A percentile compares a stretch with the other conserved stretches of the same genome.
Conservation (phyloP, 2,888 invertebrate species). For the Agrenia bidenticulata region DNA sequence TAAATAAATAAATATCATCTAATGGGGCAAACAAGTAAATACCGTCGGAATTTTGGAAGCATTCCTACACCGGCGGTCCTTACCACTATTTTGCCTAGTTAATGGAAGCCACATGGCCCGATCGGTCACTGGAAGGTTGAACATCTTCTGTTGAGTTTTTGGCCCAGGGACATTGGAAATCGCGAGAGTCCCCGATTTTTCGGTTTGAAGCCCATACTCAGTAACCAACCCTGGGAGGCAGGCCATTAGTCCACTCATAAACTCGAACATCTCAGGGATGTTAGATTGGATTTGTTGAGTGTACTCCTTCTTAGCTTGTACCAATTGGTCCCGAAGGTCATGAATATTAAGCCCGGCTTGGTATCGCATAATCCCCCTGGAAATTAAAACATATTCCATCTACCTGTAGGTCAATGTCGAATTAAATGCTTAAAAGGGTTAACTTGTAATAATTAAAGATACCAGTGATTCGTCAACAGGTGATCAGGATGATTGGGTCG, state of each 20-base stretch:
- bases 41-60: too few relatives aligned
- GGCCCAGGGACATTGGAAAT: conserved; percentile 18
- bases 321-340: background rate
- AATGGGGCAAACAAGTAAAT: too few relatives aligned
- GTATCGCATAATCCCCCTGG: conserved; percentile 12
- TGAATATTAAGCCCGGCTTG: background rate
- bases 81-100: conserved; percentile 11
- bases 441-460: background rate
- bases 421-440: background rate
- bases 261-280: conserved; percentile 2
- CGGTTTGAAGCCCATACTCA: background rate
- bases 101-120: conserved; percentile 7
- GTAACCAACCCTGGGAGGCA: background rate
- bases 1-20: too few relatives aligned
- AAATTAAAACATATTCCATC: background rate
- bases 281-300: background rate
- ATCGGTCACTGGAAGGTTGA: conserved; percentile 1
- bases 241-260: background rate
- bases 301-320: background rate
- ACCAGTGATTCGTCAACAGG: conserved; percentile 15
- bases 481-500: background rate
- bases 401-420: background rate
- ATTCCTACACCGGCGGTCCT: background rate
- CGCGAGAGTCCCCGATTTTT: conserved; percentile 5
- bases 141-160: background rate